These are phyloP conservation scores for Mythimna albipuncta DNA, from an alignment of 2,888 invertebrate species.

Conservation along the genomic window DNA sequence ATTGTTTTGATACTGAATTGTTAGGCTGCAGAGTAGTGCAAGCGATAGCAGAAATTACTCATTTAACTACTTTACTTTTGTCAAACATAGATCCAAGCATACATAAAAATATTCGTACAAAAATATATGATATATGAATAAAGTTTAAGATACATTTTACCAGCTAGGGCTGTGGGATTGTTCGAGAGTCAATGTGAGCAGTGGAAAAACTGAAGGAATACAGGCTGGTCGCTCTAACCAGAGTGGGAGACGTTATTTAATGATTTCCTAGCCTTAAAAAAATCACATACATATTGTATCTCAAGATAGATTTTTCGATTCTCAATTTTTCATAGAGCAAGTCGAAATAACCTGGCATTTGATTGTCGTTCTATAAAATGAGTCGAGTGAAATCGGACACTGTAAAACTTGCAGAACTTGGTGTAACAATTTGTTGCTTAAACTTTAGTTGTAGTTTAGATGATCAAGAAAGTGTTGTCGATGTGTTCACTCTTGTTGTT, in stretches of 20 bases:
- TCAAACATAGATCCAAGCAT: too few species aligned
- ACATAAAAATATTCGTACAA: too few species aligned
- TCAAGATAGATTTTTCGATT: neutral
- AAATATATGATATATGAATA: too few species aligned
- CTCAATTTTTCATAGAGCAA: conserved; percentile 2
- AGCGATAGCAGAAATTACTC: neutral
- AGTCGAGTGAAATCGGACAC: conserved; percentile 18
- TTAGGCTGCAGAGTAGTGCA: neutral
- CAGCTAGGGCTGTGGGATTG: too few species aligned
- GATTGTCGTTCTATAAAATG: conserved; percentile 5
- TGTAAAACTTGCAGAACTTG: conserved; percentile 9
- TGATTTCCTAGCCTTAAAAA: too few species aligned
- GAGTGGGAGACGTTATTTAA: too few species aligned
- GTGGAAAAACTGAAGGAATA: too few species aligned
- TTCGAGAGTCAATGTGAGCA: too few species aligned
- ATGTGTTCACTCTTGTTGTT: neutral
- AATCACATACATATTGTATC: too few species aligned
- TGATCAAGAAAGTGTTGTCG: neutral
- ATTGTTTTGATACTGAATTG: conserved; percentile 46
- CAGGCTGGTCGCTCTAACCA: too few species aligned
- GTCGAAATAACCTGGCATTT: conserved; percentile 13
- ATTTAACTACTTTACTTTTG: too few species aligned
- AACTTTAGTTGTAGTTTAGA: conserved; percentile 11
- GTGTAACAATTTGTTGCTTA: conserved; percentile 50
- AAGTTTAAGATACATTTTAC: too few species aligned